Base-by-base conservation (phyloP, 1,140 invertebrate genomes). In the Marisa cornuarietis region DNA sequence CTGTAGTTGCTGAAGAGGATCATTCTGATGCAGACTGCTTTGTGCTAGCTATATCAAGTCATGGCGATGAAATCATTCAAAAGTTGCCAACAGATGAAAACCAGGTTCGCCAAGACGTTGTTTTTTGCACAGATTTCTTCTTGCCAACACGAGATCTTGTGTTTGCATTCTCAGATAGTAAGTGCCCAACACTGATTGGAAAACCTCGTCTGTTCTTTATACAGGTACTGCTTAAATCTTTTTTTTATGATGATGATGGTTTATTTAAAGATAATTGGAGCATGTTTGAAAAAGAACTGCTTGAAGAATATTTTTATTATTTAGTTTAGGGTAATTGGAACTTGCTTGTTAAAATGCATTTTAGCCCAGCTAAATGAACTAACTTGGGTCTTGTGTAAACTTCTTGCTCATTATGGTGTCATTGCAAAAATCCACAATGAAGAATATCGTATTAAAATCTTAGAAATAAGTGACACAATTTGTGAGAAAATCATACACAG, bases 11-110 rank as follows among this genome's bases (percentile, higher is more conserved):
- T 9, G 49, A 49, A 31, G 69, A 71, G 10, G 49, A 49, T 42
- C 20, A 71, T 75, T 71, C 75, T 9, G 52, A 80, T 11, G 80
- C 71, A 62, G 83, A 83, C 76, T 83, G 83, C 65, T 85, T 86
- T 71, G 82, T 80, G 6, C 77, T 83, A 31, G 81, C 82, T 22
- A 79, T 86, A 22, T 91, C 98, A 63, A 95, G 95, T 79, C 97
- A 99, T 90, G 97, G 97, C 49, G 96, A 97, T 87, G 90, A 95
- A 81, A 95, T 95, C 22, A 93, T 95, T 68, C 13, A 68, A 11
- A n/a, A 68, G 26, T 4, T 9, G 6, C 54, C 58, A 61, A 52
- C 26, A 20, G 52, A 61, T 51, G 31, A 61, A 54, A 77, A 71
- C 49, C 63, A 31, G 31, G 66, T 74, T 18, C 42, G 66, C 51